Evolutionary conservation across 2,797 vertebrate genomes (phyloP), one percentile per base, ranked within the genome.

Genomic region (Alosa sapidissima): DNA sequence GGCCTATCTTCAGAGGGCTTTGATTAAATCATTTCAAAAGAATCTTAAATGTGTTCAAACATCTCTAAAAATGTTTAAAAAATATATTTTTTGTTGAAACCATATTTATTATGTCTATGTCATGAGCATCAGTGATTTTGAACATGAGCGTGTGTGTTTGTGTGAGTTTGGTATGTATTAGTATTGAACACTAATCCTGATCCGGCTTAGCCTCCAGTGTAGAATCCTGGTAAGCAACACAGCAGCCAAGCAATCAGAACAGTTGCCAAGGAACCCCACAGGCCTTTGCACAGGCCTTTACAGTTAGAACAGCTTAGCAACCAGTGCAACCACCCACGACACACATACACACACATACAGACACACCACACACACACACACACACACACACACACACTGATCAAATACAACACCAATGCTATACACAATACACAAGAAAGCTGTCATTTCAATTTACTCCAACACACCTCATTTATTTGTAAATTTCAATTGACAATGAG

Each of bases 101-200:
- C 65, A 14, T 33, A 33, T 36, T 33, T 36, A 28, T 45, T 6
- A 14, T 72, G 28, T 72, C 11, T 72, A 33, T 33, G 4, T 16
- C 14, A 41, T 75, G 68, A 75, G 33, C 33, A 75, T 75, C 68
- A 41, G 33, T 5, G 36, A 19, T 75, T 45, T 45, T 41, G 68
- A 75, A 5, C 68, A 75, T 41, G 68, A 19, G 36, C 16, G 36
- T 75, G 68, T 72, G 10, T 72, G 33, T 72, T 72, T 72, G 33
- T 45, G 36, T 75, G 36, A 36, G 36, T 75, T 45, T 75, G 68
- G 68, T 45, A 75, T 75, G 68, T 41, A 36, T 75, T 75, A 16
- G 68, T 45, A 75, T 45, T 75, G 68, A 75, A 75, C 68, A 41
- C 68, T 75, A 75, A 75, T 75, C 68, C 68, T 75, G 68, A 75